phyloP scores from a whole-genome alignment of 1,140 invertebrate genomes.

The Calosoma granatense region DNA sequence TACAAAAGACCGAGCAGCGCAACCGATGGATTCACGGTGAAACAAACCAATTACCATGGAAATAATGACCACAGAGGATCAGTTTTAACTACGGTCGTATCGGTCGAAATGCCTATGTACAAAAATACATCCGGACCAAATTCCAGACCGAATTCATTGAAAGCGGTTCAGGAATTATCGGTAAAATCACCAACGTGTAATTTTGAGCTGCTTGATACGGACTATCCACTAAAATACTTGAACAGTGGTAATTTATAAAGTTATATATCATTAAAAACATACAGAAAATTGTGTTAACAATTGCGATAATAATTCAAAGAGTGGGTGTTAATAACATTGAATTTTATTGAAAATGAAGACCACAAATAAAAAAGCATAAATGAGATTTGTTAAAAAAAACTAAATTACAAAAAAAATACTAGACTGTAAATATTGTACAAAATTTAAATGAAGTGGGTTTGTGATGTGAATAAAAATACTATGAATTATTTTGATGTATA shows the following conservation, averaged over 20 bases:
- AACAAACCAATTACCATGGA: conserved; percentile 12
- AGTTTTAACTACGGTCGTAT: conserved; percentile 23
- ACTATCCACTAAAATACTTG: background rate
- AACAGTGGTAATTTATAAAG: background rate
- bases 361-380: background rate
- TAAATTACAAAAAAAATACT: background rate
- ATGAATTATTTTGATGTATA: too few species aligned
- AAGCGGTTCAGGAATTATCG: background rate
- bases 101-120: conserved; percentile 21
- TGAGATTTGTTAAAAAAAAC: background rate
- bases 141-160: background rate
- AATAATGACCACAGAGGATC: conserved; percentile 20
- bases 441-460: too few species aligned
- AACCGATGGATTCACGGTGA: conserved; percentile 13
- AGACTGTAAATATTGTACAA: background rate
- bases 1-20: conserved; percentile 19
- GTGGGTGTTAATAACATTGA: background rate
- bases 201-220: background rate
- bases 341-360: background rate
- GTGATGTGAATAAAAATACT: too few species aligned
- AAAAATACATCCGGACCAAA: background rate
- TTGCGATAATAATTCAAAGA: background rate
- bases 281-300: too few species aligned
- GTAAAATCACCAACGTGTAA: background rate
- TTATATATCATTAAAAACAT: too few species aligned